phyloP scores from a whole-genome alignment of 2,113 vertebrate species.

The Petaurus breviceps region DNA sequence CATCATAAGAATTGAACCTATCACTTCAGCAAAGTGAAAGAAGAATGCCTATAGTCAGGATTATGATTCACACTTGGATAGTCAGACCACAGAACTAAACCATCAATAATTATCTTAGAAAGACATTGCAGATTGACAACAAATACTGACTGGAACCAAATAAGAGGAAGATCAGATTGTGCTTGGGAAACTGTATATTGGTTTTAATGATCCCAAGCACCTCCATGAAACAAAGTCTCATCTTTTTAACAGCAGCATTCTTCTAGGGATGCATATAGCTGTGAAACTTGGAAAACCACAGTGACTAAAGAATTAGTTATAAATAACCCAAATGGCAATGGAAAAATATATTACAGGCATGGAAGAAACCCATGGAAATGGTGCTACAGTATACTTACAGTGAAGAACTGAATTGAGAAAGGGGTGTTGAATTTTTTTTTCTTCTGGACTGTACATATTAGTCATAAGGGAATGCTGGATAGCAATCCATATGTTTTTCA shows the following conservation, averaged over 20 bases:
- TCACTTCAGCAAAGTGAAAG: neutral
- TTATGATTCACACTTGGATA: neutral
- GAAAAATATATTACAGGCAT: neutral
- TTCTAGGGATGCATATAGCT: neutral
- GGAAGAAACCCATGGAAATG: neutral
- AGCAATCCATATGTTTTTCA: neutral
- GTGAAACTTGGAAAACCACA: neutral
- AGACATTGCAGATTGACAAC: neutral
- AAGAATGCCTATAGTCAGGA: neutral
- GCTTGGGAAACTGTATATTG: neutral
- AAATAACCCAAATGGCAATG: neutral
- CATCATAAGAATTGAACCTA: neutral
- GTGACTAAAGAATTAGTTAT: neutral
- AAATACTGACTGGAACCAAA: neutral
- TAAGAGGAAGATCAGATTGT: neutral
- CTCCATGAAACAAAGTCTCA: neutral
- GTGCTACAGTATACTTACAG: neutral
- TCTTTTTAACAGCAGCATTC: neutral
- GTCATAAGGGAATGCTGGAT: neutral
- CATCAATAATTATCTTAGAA: neutral
- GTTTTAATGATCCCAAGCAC: neutral
- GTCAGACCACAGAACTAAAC: neutral
- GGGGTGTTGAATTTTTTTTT: neutral
- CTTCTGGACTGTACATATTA: neutral
- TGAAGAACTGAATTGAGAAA: neutral